These are phyloP conservation scores for Perca flavescens DNA, from an alignment of 2,113 vertebrate genomes.

Conservation along the genomic window DNA sequence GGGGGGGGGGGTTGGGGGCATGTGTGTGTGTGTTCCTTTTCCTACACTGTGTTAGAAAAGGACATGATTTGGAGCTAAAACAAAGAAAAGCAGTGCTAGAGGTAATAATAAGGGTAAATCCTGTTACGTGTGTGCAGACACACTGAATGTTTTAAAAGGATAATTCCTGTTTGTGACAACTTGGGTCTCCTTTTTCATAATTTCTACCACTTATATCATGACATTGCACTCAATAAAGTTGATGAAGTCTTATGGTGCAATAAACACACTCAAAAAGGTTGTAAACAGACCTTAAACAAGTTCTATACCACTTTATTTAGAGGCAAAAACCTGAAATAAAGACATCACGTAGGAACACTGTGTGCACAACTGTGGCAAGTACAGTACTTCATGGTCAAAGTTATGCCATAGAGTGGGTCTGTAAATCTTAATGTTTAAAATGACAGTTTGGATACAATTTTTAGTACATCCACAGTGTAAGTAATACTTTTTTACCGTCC, in stretches of 20 bases:
- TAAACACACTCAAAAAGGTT: neutral
- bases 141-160: constrained; percentile 12
- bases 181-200: neutral
- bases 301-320: neutral
- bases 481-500: neutral
- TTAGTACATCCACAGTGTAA: neutral
- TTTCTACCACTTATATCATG: constrained; percentile 12
- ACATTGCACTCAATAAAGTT: neutral
- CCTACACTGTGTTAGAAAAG: constrained; percentile 13
- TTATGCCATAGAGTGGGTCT: neutral
- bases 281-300: neutral
- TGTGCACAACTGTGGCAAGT: neutral
- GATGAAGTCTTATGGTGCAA: neutral
- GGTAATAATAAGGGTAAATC: constrained; percentile 46
- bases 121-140: constrained; percentile 23
- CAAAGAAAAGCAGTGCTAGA: constrained; percentile 20
- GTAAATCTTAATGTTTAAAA: neutral
- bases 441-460: neutral
- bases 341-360: neutral
- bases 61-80: constrained; percentile 15
- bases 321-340: neutral
- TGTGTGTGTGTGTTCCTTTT: constrained; percentile 20
- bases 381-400: neutral
- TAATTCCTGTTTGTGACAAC: constrained; percentile 1
- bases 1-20: no score